Percentiles rank a stretch among this genome's conserved stretches.
Conservation (phyloP, 1,140 invertebrate genomes). For the Thaumatotibia leucotreta region DNA sequence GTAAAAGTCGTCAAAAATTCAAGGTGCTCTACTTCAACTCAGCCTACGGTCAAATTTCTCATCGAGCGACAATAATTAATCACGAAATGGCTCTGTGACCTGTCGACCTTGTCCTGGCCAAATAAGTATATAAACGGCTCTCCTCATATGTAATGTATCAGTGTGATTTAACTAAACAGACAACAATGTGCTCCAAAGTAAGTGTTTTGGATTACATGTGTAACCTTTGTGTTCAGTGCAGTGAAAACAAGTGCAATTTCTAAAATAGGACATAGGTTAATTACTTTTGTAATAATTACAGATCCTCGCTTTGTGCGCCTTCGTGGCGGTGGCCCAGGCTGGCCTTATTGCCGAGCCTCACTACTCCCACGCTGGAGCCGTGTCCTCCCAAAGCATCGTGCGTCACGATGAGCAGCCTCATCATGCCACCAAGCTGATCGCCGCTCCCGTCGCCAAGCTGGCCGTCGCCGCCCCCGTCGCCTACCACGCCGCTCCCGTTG, state of each 20-base stretch:
- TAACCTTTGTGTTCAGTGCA: not conserved
- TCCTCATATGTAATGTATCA: not conserved
- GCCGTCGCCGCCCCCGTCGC: conserved; percentile 32
- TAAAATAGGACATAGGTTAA: not conserved
- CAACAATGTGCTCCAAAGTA: conserved; percentile 35
- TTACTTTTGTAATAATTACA: conserved; percentile 24
- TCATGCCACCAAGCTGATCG: not conserved
- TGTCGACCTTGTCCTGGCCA: conserved; percentile 4
- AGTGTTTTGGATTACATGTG: conserved; percentile 9
- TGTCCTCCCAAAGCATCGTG: conserved; percentile 38
- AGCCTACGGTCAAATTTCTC: conserved; percentile 8
- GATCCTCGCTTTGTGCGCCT: conserved; percentile 44
- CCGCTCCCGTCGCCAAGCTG: conserved; percentile 24
- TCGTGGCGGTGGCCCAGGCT: conserved; percentile 43
- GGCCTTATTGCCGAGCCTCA: conserved; percentile 44
- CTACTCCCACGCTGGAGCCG: conserved; percentile 39
- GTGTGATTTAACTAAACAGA: not conserved
- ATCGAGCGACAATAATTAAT: conserved; percentile 6
- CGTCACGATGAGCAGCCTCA: conserved; percentile 13
- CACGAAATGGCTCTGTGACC: conserved; percentile 3
- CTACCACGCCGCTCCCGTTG: conserved; percentile 21
- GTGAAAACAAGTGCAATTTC: not conserved
- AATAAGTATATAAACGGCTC: not conserved
- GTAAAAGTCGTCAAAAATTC: not conserved
- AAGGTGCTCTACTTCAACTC: not conserved